phyloP scores from a whole-genome alignment of 1,140 invertebrate genomes.

The Sarcophaga peregrina region DNA sequence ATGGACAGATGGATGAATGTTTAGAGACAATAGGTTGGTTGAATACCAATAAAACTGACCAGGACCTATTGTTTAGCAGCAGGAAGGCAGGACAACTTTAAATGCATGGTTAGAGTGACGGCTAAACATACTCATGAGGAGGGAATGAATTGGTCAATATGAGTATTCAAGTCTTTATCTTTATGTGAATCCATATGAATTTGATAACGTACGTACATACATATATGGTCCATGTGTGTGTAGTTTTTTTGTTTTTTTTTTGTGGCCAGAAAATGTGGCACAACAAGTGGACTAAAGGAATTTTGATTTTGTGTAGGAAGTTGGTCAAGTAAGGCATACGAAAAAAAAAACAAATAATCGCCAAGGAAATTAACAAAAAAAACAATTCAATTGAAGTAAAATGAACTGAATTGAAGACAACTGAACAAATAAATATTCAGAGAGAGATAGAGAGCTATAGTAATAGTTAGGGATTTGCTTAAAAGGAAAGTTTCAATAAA shows the following conservation, averaged over 20 bases:
- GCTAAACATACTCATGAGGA: no score
- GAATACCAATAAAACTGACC: neutral
- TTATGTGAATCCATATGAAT: constrained; percentile 10
- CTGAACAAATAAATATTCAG: no score
- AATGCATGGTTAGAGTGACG: neutral
- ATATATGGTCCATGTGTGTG: no score
- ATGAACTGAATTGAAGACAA: neutral
- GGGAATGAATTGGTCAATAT: neutral
- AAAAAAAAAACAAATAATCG: neutral
- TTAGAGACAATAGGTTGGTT: neutral
- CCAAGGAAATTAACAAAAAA: no score
- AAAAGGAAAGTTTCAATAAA: no score
- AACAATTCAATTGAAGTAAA: neutral
- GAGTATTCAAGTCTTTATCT: neutral
- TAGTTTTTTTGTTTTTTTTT: neutral
- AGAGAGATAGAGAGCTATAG: no score
- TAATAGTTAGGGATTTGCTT: no score
- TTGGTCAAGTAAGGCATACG: constrained; percentile 1
- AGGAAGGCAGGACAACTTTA: no score
- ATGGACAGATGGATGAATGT: no score
- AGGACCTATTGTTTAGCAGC: neutral
- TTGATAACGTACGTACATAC: neutral
- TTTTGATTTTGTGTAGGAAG: constrained; percentile 16
- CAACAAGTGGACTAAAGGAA: constrained; percentile 26
- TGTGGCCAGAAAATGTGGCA: neutral